Conservation (phyloP, 2,797 vertebrate genomes). For the Miichthys miiuy region DNA sequence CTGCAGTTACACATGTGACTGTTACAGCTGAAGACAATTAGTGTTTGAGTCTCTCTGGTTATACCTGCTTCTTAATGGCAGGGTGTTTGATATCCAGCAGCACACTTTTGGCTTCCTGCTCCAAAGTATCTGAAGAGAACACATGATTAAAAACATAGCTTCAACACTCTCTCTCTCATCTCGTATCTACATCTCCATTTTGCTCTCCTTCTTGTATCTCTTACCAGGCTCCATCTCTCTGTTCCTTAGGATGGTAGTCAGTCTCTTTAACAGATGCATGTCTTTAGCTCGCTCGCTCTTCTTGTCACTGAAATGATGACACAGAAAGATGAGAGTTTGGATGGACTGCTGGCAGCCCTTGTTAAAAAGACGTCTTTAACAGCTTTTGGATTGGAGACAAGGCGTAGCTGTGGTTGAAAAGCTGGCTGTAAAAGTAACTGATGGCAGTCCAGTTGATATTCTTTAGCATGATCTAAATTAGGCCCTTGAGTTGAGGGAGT, state of each 20-base stretch:
- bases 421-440: background rate
- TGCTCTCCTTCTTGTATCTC: background rate
- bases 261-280: constrained; percentile 94
- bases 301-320: constrained; percentile 89
- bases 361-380: background rate
- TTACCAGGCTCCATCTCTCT: constrained; percentile 80
- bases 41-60: background rate
- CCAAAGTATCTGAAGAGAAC: constrained; percentile 85
- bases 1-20: background rate
- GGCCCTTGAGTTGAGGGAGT: background rate
- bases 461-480: background rate
- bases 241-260: constrained; percentile 87
- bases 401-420: background rate
- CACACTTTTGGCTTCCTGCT: constrained; percentile 90
- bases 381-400: background rate
- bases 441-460: background rate
- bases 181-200: background rate
- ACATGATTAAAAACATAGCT: background rate
- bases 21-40: background rate
- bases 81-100: constrained; percentile 97
- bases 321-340: background rate
- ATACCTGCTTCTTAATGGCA: constrained; percentile 94
- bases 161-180: background rate
- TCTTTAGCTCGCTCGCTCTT: constrained; percentile 98
- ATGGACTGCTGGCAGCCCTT: background rate